These are phyloP conservation scores for Aleiodes testaceus DNA, from an alignment of 2,888 invertebrate species.

Conservation along the genomic window DNA sequence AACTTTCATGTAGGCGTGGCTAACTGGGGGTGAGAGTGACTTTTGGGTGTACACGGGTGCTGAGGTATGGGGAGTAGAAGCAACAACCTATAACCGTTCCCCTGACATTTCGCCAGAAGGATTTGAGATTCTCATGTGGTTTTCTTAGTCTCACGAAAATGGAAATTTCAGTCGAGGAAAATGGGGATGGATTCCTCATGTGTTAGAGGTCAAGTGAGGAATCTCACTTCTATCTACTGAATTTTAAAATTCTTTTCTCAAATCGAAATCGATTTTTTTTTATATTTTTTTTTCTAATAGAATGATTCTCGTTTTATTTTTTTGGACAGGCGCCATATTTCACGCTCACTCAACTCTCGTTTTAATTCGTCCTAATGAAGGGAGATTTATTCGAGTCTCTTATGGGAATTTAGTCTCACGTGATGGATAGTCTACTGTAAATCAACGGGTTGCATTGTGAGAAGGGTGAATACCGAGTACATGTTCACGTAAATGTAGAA, in stretches of 20 bases:
- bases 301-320: no score
- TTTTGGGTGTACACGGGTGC: not conserved
- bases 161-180: slow-evolving; percentile 29
- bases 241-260: slow-evolving; percentile 23
- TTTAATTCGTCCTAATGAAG: slow-evolving; percentile 39
- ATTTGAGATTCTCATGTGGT: slow-evolving; percentile 29
- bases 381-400: slow-evolving; percentile 37
- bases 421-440: slow-evolving; percentile 48
- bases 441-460: slow-evolving; percentile 37
- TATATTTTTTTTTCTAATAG: no score
- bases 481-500: slow-evolving; percentile 21
- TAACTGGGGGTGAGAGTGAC: not conserved
- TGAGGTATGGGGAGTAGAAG: not conserved
- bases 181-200: slow-evolving; percentile 7
- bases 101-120: not conserved
- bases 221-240: not conserved
- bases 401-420: slow-evolving; percentile 46
- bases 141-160: slow-evolving; percentile 19
- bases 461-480: slow-evolving; percentile 15
- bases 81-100: not conserved
- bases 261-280: no score
- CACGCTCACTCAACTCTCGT: slow-evolving; percentile 34
- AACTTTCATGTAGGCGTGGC: not conserved
- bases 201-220: slow-evolving; percentile 26
- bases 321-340: no score